Evolutionary conservation across 2,888 invertebrate species (phyloP).

Genomic region (Cacoxenus indagator): DNA sequence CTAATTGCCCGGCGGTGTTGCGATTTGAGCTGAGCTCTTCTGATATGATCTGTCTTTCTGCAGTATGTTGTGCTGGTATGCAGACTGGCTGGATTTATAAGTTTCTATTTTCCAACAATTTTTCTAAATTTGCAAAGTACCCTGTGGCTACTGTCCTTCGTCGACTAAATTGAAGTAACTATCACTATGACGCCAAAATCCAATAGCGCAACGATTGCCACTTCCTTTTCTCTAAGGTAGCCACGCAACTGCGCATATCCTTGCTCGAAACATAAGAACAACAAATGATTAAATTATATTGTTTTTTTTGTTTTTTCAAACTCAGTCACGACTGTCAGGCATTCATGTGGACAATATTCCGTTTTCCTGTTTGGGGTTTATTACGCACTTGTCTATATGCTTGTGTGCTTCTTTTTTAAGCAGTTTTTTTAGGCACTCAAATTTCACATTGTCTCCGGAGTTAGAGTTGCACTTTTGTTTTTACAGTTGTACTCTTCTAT

Average conservation of each 20-base stretch:
- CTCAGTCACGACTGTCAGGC: background rate
- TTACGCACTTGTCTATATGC: conserved; percentile 1
- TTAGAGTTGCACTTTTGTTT: conserved; percentile 42
- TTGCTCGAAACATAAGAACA: background rate
- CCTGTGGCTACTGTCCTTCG: background rate
- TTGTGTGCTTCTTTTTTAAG: background rate
- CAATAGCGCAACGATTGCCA: background rate
- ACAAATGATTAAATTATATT: conserved; percentile 14
- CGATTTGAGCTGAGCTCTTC: background rate
- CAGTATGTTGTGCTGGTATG: background rate
- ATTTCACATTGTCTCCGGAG: conserved; percentile 27
- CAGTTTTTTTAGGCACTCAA: background rate
- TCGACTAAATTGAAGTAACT: background rate
- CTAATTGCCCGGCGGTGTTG: conserved; percentile 37
- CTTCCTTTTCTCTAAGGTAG: background rate
- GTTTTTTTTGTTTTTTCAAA: background rate
- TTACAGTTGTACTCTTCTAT: conserved; percentile 44
- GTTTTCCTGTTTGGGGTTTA: background rate
- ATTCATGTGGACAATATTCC: background rate
- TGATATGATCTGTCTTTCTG: background rate
- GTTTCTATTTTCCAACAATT: background rate
- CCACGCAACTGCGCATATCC: background rate
- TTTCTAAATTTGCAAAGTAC: background rate
- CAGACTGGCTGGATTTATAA: background rate
- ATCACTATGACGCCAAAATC: background rate